A percentile compares a stretch with the other conserved stretches of the same genome.
These are phyloP conservation scores for Procavia capensis DNA, from an alignment of 2,113 vertebrate species.

Conservation along the genomic window DNA sequence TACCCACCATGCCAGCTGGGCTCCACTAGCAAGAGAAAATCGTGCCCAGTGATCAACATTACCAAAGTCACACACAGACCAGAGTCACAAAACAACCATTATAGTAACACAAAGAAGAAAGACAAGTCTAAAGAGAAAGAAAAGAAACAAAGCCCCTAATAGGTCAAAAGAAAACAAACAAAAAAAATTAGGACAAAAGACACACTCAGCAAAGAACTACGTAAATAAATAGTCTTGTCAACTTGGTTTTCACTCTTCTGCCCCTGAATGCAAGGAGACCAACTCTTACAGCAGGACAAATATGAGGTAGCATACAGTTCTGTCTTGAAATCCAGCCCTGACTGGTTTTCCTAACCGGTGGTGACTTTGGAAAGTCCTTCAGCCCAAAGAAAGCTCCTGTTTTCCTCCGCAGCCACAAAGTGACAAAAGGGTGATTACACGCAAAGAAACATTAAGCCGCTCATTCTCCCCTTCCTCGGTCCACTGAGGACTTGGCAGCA, in stretches of 20 bases:
- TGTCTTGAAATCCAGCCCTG: background rate
- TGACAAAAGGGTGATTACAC: background rate
- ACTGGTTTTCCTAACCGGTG: background rate
- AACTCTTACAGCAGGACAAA: background rate
- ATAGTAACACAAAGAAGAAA: background rate
- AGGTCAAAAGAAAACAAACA: background rate
- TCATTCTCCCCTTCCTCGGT: background rate
- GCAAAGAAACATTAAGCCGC: background rate
- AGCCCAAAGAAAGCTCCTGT: background rate
- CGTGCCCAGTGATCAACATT: no score
- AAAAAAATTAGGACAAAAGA: background rate
- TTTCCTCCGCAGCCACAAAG: conserved; percentile 3
- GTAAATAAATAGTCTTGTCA: background rate
- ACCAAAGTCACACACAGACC: background rate
- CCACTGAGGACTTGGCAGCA: background rate
- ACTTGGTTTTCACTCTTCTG: background rate
- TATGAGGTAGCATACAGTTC: background rate
- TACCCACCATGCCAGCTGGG: no score
- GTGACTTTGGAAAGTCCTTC: conserved; percentile 62
- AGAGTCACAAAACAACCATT: background rate
- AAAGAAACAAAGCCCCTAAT: background rate
- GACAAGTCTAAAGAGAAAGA: background rate
- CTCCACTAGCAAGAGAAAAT: no score
- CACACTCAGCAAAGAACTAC: background rate
- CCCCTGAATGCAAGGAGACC: background rate